Conservation (phyloP, 92 coral and sea anemone species). For the Anthopleura xanthogrammica region DNA sequence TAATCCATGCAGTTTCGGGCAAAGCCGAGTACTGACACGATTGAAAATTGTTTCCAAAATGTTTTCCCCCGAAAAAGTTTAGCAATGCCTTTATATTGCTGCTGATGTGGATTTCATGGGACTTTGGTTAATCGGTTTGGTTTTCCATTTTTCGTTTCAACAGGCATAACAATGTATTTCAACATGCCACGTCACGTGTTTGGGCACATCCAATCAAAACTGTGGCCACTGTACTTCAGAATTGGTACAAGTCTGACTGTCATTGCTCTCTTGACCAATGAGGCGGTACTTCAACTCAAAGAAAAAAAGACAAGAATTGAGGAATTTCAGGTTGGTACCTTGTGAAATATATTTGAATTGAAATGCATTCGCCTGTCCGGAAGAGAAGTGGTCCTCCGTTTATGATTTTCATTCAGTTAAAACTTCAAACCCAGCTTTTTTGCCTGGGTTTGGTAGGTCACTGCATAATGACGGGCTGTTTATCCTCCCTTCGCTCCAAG, state of each 20-base stretch:
- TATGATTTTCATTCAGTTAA: too few species aligned
- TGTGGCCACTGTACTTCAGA: constrained; percentile 42
- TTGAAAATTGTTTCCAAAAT: too few species aligned
- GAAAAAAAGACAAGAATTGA: constrained; percentile 26
- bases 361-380: not conserved
- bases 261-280: constrained; percentile 28
- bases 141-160: not conserved
- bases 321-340: constrained; percentile 33
- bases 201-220: constrained; percentile 43
- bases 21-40: too few species aligned
- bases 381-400: not conserved
- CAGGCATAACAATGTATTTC: constrained; percentile 42
- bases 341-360: not conserved
- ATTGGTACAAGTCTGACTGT: constrained; percentile 27
- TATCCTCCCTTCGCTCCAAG: too few species aligned
- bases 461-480: too few species aligned
- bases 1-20: too few species aligned
- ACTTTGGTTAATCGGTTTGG: not conserved
- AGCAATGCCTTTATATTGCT: too few species aligned
- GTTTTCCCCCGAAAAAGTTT: too few species aligned
- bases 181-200: constrained; percentile 54
- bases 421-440: too few species aligned
- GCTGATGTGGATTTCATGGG: not conserved
- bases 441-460: too few species aligned
- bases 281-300: constrained; percentile 24